Base-by-base conservation (phyloP, 2,888 invertebrate species). In the Theristus sp. region DNA sequence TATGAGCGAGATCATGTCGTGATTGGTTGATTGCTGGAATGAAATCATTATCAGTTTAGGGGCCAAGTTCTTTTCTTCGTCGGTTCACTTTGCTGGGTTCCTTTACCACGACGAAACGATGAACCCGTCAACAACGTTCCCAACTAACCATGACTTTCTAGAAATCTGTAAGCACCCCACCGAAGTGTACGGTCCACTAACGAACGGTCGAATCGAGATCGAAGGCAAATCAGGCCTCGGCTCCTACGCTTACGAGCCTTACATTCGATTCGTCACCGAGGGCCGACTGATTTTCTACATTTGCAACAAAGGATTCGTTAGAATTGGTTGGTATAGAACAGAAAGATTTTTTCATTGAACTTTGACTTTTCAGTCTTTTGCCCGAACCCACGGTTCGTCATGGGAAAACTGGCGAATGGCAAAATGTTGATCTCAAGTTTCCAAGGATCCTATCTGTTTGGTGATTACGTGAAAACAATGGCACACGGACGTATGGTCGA, bases 401-500 rank as follows among this genome's bases (percentile, higher is more conserved):
- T 57, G 47, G 57, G 28, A 1, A 3, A 2, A 20, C 29, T 52
- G 49, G 2, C 2, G 29, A 3, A 58, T 24, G 58, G 58, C 29
- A 52, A n/a, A 2, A 25, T 58, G 6, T 3, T 20, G 24, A 2
- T 58, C 24, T 22, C 26, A 2, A 52, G 52, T 22, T 58, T 58
- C 30, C 49, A 26, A 20, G 58, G 58, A 29, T 26, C 52, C 52
- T 58, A 29, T 46, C 22, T 24, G 26, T 58, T 29, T 31, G 3
- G 20, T 1, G n/a, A 47, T 2, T 55, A 29, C 24, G n/a, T 58
- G 2, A n/a, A 28, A 1, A 10, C 2, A 1, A 2, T 87, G 66
- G 77, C 84, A 28, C 89, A 90, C 74, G 89, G 90, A 73, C 87
- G 89, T 67, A 90, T 90, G 75, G 89, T 91, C 61, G 87, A 89